phyloP scores from a whole-genome alignment of 2,797 vertebrate genomes.

The Todus mexicanus region DNA sequence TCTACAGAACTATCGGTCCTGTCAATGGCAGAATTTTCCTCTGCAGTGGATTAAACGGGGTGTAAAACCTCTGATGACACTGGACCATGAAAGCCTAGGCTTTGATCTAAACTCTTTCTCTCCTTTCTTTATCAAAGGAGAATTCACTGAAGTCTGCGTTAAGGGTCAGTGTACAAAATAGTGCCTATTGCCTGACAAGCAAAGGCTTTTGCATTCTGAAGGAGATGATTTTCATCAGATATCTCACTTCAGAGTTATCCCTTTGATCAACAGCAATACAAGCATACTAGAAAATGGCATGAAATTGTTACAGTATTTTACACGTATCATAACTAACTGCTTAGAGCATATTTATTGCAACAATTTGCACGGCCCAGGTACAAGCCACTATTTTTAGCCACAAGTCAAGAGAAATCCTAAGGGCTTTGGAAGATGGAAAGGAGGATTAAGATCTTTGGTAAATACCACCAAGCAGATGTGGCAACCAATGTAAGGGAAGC shows the following conservation, averaged over 20 bases:
- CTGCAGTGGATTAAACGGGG: background rate
- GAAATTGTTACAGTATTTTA: background rate
- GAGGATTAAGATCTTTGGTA: background rate
- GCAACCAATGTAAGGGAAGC: background rate
- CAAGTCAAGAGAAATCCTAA: background rate
- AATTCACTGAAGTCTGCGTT: background rate
- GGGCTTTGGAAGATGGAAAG: background rate
- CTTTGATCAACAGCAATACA: background rate
- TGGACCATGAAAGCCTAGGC: background rate
- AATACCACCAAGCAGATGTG: background rate
- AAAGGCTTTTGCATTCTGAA: background rate
- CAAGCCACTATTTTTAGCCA: background rate
- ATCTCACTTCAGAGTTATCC: background rate
- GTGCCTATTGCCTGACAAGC: background rate
- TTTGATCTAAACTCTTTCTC: background rate
- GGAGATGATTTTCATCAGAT: background rate
- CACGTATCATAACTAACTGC: background rate
- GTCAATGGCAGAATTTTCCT: background rate
- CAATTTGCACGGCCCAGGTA: background rate
- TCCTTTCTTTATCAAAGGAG: background rate
- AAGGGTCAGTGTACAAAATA: background rate
- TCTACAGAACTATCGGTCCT: background rate
- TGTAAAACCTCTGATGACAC: background rate
- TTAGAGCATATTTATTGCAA: background rate
- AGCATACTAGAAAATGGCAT: background rate